phyloP scores from a whole-genome alignment of 2,797 vertebrate species.

The Babyrousa celebensis region DNA sequence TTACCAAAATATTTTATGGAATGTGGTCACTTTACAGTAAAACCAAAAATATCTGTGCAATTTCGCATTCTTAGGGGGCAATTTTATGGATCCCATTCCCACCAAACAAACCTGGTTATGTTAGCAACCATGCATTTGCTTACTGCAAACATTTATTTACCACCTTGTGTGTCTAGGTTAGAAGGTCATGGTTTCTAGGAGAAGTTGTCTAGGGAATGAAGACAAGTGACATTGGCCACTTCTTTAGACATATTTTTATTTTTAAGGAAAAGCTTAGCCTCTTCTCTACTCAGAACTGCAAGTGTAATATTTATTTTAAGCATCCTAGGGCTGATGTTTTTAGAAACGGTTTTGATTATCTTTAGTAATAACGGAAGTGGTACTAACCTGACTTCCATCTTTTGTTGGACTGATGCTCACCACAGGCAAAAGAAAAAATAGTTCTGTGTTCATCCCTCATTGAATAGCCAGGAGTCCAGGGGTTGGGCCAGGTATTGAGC shows the following conservation, averaged over 20 bases:
- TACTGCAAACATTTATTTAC: constrained; percentile 16
- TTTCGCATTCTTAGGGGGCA: constrained; percentile 17
- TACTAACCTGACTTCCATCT: not conserved
- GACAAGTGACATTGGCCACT: not conserved
- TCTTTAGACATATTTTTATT: constrained; percentile 5
- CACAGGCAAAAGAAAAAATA: not conserved
- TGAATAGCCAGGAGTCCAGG: not conserved
- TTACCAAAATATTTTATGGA: constrained; percentile 13
- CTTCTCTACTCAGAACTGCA: not conserved
- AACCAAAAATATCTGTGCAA: constrained; percentile 44
- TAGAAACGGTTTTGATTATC: not conserved
- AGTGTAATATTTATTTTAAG: constrained; percentile 63
- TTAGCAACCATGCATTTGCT: not conserved
- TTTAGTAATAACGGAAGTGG: constrained; percentile 20
- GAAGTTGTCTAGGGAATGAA: constrained; percentile 30
- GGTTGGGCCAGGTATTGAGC: not conserved
- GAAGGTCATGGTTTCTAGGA: not conserved
- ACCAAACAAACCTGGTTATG: not conserved
- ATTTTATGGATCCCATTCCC: not conserved
- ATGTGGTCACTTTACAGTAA: not conserved
- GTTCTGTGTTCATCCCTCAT: not conserved
- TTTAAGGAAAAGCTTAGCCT: constrained; percentile 8
- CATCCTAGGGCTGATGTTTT: not conserved
- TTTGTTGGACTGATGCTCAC: not conserved
- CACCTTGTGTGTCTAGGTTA: not conserved